Evolutionary conservation across 2,888 invertebrate species (phyloP).

Genomic region (Conomelus anceps): DNA sequence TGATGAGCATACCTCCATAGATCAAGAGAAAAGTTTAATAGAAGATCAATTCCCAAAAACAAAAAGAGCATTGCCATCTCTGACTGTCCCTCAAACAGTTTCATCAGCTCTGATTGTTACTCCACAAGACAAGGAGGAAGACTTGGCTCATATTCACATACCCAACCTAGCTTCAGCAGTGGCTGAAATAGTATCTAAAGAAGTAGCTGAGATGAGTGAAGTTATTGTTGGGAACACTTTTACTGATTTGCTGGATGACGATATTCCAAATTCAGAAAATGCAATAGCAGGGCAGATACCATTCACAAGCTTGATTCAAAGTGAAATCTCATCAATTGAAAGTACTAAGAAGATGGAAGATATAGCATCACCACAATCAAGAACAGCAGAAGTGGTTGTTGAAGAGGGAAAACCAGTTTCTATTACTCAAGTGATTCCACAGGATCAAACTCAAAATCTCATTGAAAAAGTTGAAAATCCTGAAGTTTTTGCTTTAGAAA

Average conservation of each 20-base stretch:
- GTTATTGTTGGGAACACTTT: slow-evolving; percentile 40
- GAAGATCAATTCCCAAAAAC: slow-evolving; percentile 46
- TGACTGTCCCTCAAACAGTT: slow-evolving; percentile 40
- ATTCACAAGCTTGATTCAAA: slow-evolving; percentile 39
- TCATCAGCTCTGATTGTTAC: slow-evolving; percentile 39
- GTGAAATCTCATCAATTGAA: slow-evolving; percentile 31
- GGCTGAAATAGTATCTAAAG: slow-evolving; percentile 38
- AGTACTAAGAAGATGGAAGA: slow-evolving; percentile 37
- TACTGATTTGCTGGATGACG: slow-evolving; percentile 35
- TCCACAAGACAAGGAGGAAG: slow-evolving; percentile 48
- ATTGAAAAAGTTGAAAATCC: slow-evolving; percentile 34
- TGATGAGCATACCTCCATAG: slow-evolving; percentile 49
- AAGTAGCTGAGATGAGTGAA: slow-evolving; percentile 44
- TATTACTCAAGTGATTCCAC: slow-evolving; percentile 43
- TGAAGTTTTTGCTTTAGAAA: slow-evolving; percentile 37
- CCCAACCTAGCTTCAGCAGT: slow-evolving; percentile 43
- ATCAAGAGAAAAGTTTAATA: slow-evolving; percentile 48
- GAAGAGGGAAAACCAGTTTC: slow-evolving; percentile 38
- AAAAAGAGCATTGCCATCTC: slow-evolving; percentile 43
- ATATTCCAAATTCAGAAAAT: slow-evolving; percentile 39
- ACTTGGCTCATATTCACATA: slow-evolving; percentile 38
- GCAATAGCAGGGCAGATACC: slow-evolving; percentile 35
- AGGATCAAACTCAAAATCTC: slow-evolving; percentile 45
- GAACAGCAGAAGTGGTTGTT: slow-evolving; percentile 35
- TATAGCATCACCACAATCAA: slow-evolving; percentile 36